Conservation (phyloP, 2,113 vertebrate genomes). For the Globicephala melas region DNA sequence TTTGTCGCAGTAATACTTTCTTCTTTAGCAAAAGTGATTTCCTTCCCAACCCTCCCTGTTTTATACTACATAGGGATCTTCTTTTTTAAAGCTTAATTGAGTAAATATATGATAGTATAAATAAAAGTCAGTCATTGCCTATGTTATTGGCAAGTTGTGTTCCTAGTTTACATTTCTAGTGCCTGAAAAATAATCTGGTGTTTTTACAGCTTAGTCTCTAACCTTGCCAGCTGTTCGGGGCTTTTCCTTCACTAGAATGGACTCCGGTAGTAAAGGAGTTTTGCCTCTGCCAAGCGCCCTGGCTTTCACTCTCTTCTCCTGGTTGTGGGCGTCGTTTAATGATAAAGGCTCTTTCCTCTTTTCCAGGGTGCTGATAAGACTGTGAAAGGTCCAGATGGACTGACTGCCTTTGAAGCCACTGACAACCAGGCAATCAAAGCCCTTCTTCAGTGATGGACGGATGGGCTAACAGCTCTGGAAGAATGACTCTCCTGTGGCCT, state of each 20-base stretch:
- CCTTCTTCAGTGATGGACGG: constrained; percentile 92
- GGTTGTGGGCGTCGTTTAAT: background rate
- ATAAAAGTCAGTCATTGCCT: background rate
- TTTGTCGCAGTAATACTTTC: background rate
- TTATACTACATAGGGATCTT: background rate
- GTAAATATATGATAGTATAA: background rate
- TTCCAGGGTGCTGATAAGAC: constrained; percentile 94
- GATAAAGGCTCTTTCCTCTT: constrained; percentile 63
- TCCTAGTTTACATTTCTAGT: background rate
- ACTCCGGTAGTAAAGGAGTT: background rate
- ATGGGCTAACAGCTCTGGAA: constrained; percentile 81
- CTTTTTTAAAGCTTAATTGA: background rate
- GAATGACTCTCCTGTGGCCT: constrained; percentile 86
- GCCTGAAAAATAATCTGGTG: background rate
- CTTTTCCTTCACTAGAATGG: background rate
- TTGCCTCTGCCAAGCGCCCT: background rate
- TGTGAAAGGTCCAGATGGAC: constrained; percentile 89
- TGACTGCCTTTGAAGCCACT: constrained; percentile 89
- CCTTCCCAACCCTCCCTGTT: background rate
- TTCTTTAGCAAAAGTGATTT: background rate
- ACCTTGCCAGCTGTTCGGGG: background rate
- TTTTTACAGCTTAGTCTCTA: background rate
- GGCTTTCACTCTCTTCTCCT: background rate
- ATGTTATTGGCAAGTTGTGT: background rate
- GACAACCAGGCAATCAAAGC: constrained; percentile 91